Evolutionary conservation across 1,140 invertebrate genomes (phyloP), one percentile per base, ranked within the genome.

Genomic region (Trichonephila clavata): DNA sequence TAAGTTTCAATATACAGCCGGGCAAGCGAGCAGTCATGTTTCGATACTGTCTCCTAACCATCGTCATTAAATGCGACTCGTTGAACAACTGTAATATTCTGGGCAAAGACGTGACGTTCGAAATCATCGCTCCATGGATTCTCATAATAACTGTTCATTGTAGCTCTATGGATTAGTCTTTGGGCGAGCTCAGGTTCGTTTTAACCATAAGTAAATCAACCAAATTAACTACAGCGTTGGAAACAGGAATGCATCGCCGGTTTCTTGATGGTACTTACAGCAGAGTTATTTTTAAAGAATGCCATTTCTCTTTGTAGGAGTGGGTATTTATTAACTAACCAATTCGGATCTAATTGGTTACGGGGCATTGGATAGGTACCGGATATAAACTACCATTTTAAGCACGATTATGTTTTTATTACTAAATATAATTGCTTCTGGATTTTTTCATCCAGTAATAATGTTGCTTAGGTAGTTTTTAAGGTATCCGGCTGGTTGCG

Each of bases 31-130:
- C 27, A 27, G 68, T 13, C n/a, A 71, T 71, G 68, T 71, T 24
- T 71, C 50, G 8, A 50, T 50, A 50, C 50, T 50, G 50, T 50
- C 50, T 5, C 50, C 8, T 50, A 50, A 50, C 50, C 50, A 50
- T 50, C 68, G 68, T 71, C 68, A 71, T 71, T 71, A 71, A 71
- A 71, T 71, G 68, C 68, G 24, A 71, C 14, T 71, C 68, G 68
- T 71, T 32, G 68, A 32, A 27, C 68, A 71, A 27, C 68, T 32
- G 68, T 18, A 71, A 71, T 71, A 71, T 71, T 27, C 68, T 16
- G 27, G 68, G n/a, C 63, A 7, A n/a, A 65, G 63, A 65, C 63
- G 63, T 65, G 63, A 65, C 63, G n/a, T 65, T 65, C 21, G 21
- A 65, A 50, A 13, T 65, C 63, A 65, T 65, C 63, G 63, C 63